These are phyloP conservation scores for Torymus auratus DNA, from an alignment of 2,888 invertebrate genomes.

Conservation along the genomic window DNA sequence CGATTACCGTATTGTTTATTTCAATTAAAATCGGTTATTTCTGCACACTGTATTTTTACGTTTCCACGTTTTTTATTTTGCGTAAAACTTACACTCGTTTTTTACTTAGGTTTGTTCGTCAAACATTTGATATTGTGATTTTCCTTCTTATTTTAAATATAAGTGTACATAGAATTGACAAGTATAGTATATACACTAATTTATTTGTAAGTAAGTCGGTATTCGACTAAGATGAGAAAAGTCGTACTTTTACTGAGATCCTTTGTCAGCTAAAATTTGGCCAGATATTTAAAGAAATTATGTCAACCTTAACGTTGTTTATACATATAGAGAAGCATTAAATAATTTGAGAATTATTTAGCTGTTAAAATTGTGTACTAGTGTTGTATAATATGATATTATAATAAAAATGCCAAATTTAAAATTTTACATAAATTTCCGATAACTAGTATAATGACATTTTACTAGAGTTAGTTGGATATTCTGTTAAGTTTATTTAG, in stretches of 20 bases:
- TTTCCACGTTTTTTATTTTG: constrained; percentile 25
- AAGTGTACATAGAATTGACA: constrained; percentile 49
- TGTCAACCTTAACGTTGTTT: constrained; percentile 37
- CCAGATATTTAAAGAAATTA: constrained; percentile 24
- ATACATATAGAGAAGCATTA: constrained; percentile 21
- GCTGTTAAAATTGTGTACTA: constrained; percentile 32
- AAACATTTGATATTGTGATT: constrained; percentile 54
- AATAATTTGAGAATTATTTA: constrained; percentile 42
- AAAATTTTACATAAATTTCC: constrained; percentile 46
- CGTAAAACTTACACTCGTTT: constrained; percentile 21
- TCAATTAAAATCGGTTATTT: constrained; percentile 20
- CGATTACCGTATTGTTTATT: constrained; percentile 26
- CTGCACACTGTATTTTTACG: constrained; percentile 15
- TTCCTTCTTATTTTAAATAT: constrained; percentile 41
- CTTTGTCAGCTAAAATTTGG: constrained; percentile 36
- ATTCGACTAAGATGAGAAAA: constrained; percentile 23
- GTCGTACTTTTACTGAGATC: constrained; percentile 32
- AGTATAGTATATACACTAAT: constrained; percentile 35
- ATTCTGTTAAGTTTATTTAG: constrained; percentile 38
- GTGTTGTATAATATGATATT: constrained; percentile 39
- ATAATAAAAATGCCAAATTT: constrained; percentile 54
- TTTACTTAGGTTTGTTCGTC: constrained; percentile 39
- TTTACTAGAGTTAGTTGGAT: constrained; percentile 50
- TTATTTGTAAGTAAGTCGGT: constrained; percentile 33
- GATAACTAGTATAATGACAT: constrained; percentile 25